Evolutionary conservation across 2,888 invertebrate genomes (phyloP), one percentile per base, ranked within the genome.

Genomic region (Aphidius colemani): DNA sequence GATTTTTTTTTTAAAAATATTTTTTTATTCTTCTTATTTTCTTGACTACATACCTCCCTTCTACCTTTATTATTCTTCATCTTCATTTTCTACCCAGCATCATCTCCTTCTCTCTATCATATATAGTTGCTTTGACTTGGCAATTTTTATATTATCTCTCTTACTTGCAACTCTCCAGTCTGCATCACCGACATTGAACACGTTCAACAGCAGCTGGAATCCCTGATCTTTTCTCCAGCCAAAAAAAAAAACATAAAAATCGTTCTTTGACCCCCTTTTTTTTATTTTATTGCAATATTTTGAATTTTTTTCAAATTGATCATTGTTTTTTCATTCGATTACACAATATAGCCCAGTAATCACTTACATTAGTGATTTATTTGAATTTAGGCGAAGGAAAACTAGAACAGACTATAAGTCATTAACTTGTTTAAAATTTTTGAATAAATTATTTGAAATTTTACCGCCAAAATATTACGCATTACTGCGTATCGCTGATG

Each of bases 121-220:
- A 53, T 63, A 65, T 65, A 59, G 39, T 57, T 53, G 60, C 48
- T 59, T 30, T 66, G 63, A 64, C 65, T 60, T 63, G 53, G 55
- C 49, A 51, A 61, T 66, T 45, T 48, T 40, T 66, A 10, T 46
- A 53, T 53, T 46, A 56, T 40, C 69, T 69, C 67, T 69, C 69
- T 68, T 70, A 67, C 67, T 41, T 67, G 65, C 66, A 72, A 41
- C 43, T 51, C 44, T 72, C 73, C 75, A 49, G 55, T 62, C 76
- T 74, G 68, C 72, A 73, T 74, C 74, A 70, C 76, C 80, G 78
- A 79, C 80, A 78, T 79, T 77, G 80, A 80, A 79, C 78, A 78
- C 79, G 78, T 78, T 78, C 77, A 80, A 77, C 78, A 79, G 78
- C 81, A 81, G 80, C 81, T 80, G 81, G 80, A 63, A 59, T 51